phyloP scores from a whole-genome alignment of 1,140 invertebrate genomes.

The Drosophila ficusphila region DNA sequence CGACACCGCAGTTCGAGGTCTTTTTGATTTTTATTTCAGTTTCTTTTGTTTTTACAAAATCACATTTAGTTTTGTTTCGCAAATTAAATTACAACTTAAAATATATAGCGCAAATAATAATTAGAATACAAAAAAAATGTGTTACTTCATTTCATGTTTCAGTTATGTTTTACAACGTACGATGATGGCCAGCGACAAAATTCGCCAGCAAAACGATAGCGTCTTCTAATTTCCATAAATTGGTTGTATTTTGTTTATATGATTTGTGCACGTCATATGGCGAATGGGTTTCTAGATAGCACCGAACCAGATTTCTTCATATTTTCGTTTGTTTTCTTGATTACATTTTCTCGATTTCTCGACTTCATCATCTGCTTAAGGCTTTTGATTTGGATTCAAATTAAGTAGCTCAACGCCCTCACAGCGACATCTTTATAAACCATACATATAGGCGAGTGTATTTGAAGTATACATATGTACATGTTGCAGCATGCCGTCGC shows the following conservation, averaged over 20 bases:
- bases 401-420: slow-evolving; percentile 67
- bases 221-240: slow-evolving; percentile 9
- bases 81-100: slow-evolving; percentile 62
- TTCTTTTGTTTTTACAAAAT: slow-evolving; percentile 61
- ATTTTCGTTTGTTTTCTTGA: not conserved
- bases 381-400: slow-evolving; percentile 51
- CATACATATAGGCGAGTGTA: slow-evolving; percentile 29
- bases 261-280: slow-evolving; percentile 35
- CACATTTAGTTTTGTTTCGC: slow-evolving; percentile 63
- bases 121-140: slow-evolving; percentile 11
- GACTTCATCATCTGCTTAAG: slow-evolving; percentile 20
- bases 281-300: slow-evolving; percentile 13
- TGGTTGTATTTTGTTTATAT: not conserved
- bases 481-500: slow-evolving; percentile 18
- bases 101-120: slow-evolving; percentile 41
- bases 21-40: slow-evolving; percentile 62
- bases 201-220: slow-evolving; percentile 9
- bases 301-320: slow-evolving; percentile 21
- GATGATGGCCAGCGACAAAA: slow-evolving; percentile 14
- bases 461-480: slow-evolving; percentile 27
- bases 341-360: slow-evolving; percentile 18
- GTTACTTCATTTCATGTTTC: slow-evolving; percentile 8
- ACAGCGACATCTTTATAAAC: slow-evolving; percentile 41
- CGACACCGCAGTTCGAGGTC: slow-evolving; percentile 21
- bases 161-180: slow-evolving; percentile 34